phyloP scores from a whole-genome alignment of 2,888 invertebrate species.

The Thereva unica region DNA sequence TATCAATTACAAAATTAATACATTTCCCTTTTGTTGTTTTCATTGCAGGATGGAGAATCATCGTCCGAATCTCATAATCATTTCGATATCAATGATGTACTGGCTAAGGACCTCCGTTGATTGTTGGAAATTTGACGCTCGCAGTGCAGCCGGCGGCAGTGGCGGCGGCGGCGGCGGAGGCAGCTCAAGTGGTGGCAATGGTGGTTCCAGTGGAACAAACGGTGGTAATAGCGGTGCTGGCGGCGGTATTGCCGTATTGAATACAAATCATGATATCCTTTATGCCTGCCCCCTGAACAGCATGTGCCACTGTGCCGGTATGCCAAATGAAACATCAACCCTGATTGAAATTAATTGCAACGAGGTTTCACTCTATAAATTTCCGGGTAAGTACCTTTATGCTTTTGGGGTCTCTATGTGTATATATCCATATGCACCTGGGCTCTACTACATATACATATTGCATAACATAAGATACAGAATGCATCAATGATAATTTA shows the following conservation, averaged over 20 bases:
- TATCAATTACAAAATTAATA: constrained; percentile 5
- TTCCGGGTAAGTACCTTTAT: constrained; percentile 55
- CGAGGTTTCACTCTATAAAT: constrained; percentile 58
- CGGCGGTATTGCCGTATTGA: constrained; percentile 50
- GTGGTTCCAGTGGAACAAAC: constrained; percentile 36
- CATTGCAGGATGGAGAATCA: constrained; percentile 49
- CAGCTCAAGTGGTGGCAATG: constrained; percentile 39
- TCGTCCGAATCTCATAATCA: constrained; percentile 52
- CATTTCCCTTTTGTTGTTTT: constrained; percentile 23
- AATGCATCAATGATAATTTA: not conserved
- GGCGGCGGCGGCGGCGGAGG: constrained; percentile 47
- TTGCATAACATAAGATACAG: not conserved
- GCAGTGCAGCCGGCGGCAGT: constrained; percentile 42
- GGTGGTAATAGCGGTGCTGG: constrained; percentile 18
- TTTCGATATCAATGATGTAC: constrained; percentile 55
- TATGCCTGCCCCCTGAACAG: constrained; percentile 58
- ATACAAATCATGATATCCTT: constrained; percentile 56
- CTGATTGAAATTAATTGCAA: constrained; percentile 59
- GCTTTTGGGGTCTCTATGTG: not conserved
- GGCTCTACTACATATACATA: not conserved
- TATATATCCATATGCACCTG: constrained; percentile 3
- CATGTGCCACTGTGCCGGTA: constrained; percentile 58
- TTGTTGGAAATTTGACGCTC: constrained; percentile 57
- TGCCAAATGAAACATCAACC: constrained; percentile 58
- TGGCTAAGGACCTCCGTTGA: constrained; percentile 53